Evolutionary conservation across 2,113 vertebrate genomes (phyloP).

Genomic region (Rhinoderma darwinii): DNA sequence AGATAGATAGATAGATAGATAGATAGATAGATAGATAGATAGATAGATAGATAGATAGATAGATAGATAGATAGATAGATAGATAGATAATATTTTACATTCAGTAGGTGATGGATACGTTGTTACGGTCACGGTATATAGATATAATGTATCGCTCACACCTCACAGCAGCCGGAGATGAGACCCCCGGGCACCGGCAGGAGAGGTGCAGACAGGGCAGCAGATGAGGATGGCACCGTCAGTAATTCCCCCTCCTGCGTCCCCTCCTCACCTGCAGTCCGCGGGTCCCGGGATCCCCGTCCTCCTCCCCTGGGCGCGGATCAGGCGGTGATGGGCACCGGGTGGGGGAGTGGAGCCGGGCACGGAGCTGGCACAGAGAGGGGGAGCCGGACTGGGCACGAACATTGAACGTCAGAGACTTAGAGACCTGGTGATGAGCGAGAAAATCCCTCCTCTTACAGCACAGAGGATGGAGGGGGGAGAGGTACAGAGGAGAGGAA

Average conservation of each 20-base stretch:
- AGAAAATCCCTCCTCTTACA: conserved; percentile 63
- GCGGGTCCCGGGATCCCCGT: not conserved
- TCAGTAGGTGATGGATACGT: too few species aligned
- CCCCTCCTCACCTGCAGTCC: conserved; percentile 28
- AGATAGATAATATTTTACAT: too few species aligned
- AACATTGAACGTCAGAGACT: conserved; percentile 58
- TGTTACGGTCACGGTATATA: not conserved
- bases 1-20: too few species aligned
- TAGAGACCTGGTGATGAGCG: conserved; percentile 45
- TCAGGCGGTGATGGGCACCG: conserved; percentile 31
- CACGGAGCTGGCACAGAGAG: conserved; percentile 22
- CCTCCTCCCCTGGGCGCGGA: not conserved
- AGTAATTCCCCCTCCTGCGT: not conserved
- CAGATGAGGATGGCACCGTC: not conserved
- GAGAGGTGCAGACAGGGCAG: not conserved
- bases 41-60: too few species aligned
- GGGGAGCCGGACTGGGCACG: conserved; percentile 57
- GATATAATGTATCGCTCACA: not conserved
- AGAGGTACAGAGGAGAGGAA: conserved; percentile 41
- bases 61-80: too few species aligned
- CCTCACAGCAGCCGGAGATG: not conserved
- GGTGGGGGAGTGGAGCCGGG: not conserved
- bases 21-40: too few species aligned
- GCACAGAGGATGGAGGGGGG: conserved; percentile 34
- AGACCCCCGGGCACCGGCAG: not conserved